Evolutionary conservation across 2,888 invertebrate genomes (phyloP).

Genomic region (Eristalinus aeneus): DNA sequence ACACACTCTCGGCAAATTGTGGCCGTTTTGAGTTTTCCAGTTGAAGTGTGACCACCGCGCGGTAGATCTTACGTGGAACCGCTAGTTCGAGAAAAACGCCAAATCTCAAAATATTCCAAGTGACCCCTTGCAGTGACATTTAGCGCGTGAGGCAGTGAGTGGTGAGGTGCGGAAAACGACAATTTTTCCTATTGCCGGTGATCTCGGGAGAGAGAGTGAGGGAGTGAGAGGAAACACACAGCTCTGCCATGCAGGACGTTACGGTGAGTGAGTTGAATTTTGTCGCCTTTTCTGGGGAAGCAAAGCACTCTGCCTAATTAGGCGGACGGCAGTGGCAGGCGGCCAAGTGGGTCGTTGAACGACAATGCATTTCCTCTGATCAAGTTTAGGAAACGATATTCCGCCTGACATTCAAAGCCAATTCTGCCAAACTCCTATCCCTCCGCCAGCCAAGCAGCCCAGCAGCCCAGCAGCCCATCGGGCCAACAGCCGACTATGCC

Average conservation of each 20-base stretch:
- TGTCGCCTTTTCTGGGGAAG: conserved; percentile 15
- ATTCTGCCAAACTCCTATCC: no score
- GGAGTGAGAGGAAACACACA: not conserved
- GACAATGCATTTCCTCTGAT: conserved; percentile 25
- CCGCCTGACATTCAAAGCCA: conserved; percentile 2
- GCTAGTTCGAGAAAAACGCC: not conserved
- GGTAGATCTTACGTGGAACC: conserved; percentile 25
- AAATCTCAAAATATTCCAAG: not conserved
- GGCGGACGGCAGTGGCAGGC: conserved; percentile 41
- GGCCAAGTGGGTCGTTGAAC: conserved; percentile 66
- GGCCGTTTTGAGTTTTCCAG: conserved; percentile 63
- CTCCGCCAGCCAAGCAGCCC: no score
- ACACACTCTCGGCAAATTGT: conserved; percentile 22
- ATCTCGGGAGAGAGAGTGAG: not conserved
- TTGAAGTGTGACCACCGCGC: conserved; percentile 65
- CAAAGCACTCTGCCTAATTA: conserved; percentile 51
- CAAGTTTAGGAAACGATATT: conserved; percentile 4
- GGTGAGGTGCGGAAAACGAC: not conserved
- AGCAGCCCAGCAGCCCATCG: not conserved
- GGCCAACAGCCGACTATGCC: not conserved
- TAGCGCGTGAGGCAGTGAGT: not conserved
- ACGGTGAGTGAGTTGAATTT: conserved; percentile 53
- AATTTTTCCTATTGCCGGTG: no score
- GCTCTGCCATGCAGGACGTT: conserved; percentile 51
- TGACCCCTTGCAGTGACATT: conserved; percentile 17